Evolutionary conservation across 92 coral and sea anemone species (phyloP), one percentile per base, ranked within the genome.

Genomic region (Zoanthus solanderi): DNA sequence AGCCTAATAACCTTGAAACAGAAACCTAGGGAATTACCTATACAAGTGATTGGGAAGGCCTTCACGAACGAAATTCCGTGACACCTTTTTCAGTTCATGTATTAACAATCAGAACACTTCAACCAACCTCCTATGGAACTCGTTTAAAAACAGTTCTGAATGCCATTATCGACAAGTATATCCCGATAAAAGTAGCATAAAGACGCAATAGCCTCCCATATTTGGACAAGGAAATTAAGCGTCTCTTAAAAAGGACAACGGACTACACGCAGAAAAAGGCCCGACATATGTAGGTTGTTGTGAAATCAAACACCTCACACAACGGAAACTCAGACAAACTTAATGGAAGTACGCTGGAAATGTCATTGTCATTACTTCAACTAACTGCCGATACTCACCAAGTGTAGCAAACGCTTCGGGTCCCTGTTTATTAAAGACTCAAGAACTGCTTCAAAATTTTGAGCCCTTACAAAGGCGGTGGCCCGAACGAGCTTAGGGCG

Each of bases 21-120:
- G 72, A 83, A 83, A 50, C 87, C 87, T 3, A 45, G 87, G 32
- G 46, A 83, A 37, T 3, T 83, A 10, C 23, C 23, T 23, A 23
- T 23, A 23, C 23, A 23, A 23, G 23, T 3, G 77, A 83, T 50
- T 83, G 87, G 87, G 77, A 65, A 0, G 87, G 87, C 0, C 60
- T 83, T 0, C 60, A 18, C 14, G 16, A 44, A 0, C 1, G 3
- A 83, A 83, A 18, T 83, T 42, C 46, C 2, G 77, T n/a, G 87
- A 17, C 31, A 7, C 77, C 3, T 16, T 83, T 83, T 7, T 44
- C 7, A 15, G 44, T 0, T 15, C 63, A 12, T 6, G 72, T 32
- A 31, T 5, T 3, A 11, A 23, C 6, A 31, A 69, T 37, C 37
- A 46, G 2, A 12, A 67, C 37, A 10, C 42, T 0, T 29, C 87